A percentile compares a stretch with the other conserved stretches of the same genome.
These are phyloP conservation scores for Cataglyphis rosenhaueri DNA, from an alignment of 2,888 invertebrate genomes.

Conservation along the genomic window DNA sequence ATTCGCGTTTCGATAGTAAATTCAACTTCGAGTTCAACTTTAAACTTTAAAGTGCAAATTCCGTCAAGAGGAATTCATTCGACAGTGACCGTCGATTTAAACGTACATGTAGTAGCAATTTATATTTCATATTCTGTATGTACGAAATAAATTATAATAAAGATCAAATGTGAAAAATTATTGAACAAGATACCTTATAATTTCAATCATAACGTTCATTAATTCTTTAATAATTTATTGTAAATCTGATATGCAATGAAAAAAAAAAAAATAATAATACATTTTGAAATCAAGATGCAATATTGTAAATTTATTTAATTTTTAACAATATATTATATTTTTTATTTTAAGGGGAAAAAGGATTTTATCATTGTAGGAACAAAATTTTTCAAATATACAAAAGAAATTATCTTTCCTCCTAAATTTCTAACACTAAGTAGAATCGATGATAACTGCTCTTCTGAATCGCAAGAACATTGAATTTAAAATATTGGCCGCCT, in stretches of 20 bases:
- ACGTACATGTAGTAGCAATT: slow-evolving; percentile 1
- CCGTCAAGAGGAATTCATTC: slow-evolving; percentile 29
- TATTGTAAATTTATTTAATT: not conserved
- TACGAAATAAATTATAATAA: slow-evolving; percentile 11
- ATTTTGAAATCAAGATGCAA: not conserved
- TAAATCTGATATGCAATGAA: not conserved
- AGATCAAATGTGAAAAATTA: not conserved
- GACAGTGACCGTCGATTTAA: not conserved
- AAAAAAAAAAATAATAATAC: not conserved
- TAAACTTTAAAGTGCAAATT: slow-evolving; percentile 50
- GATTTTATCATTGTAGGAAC: not conserved
- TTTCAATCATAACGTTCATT: not conserved
- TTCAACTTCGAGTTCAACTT: slow-evolving; percentile 45
- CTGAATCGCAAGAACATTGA: not conserved
- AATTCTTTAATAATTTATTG: not conserved
- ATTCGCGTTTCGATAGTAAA: slow-evolving; percentile 30
- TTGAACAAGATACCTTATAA: not conserved
- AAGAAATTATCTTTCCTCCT: not conserved
- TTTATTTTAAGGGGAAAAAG: not conserved
- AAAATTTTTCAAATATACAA: not conserved
- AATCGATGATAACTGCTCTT: slow-evolving; percentile 2
- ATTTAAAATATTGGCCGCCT: slow-evolving; percentile 35
- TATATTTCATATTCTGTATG: slow-evolving; percentile 13
- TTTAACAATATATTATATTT: not conserved
- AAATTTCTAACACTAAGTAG: not conserved